phyloP scores from a whole-genome alignment of 2,113 vertebrate species.

The Heloderma charlesbogerti region DNA sequence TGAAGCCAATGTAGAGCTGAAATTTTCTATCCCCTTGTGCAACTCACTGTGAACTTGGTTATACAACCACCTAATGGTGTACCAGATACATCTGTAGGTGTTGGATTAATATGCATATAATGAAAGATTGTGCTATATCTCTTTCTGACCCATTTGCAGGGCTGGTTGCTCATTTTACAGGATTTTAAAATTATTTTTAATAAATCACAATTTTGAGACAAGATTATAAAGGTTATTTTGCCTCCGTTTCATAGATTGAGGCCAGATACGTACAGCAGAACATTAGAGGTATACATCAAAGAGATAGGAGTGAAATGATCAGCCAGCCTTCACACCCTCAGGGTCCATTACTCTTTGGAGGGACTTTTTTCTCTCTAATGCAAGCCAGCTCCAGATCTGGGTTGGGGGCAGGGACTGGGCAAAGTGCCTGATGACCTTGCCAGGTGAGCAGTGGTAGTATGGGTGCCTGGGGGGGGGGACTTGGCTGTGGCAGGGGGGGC shows the following conservation, averaged over 20 bases:
- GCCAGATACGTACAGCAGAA: neutral
- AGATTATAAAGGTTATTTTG: neutral
- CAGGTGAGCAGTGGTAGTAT: neutral
- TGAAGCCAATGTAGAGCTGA: slow-evolving; percentile 46
- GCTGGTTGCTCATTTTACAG: rapidly evolving
- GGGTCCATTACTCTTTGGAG: neutral
- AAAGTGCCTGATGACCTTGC: neutral
- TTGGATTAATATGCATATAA: slow-evolving; percentile 43
- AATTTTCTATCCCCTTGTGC: neutral
- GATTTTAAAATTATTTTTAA: slow-evolving; percentile 35
- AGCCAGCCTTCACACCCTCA: neutral
- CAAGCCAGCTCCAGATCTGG: neutral
- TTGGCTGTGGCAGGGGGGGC: neutral
- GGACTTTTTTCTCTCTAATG: neutral
- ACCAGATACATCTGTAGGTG: slow-evolving; percentile 7
- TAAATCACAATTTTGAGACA: slow-evolving; percentile 41
- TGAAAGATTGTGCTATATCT: slow-evolving; percentile 23
- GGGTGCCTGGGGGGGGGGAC: no score
- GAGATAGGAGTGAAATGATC: neutral
- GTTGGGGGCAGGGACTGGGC: neutral
- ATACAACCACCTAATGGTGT: neutral
- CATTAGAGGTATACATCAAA: neutral
- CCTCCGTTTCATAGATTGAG: neutral
- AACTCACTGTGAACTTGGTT: slow-evolving; percentile 31
- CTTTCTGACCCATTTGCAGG: slow-evolving; percentile 30